These are phyloP conservation scores for Dendrocopos noguchii DNA, from an alignment of 2,113 vertebrate species.

Conservation along the genomic window DNA sequence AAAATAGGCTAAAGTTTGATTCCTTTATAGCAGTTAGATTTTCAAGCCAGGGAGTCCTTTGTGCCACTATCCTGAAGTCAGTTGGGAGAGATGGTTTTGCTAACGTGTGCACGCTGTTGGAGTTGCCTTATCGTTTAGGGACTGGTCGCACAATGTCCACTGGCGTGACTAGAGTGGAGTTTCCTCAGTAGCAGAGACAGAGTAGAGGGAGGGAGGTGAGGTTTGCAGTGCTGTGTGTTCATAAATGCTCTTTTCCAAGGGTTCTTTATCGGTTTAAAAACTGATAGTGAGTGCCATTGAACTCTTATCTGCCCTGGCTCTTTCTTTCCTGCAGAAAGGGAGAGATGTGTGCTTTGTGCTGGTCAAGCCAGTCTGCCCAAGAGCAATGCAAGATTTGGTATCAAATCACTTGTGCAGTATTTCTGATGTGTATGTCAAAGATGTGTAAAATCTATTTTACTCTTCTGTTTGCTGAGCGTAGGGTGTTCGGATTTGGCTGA, in stretches of 20 bases:
- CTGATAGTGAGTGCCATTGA: not conserved
- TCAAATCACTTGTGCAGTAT: conserved; percentile 28
- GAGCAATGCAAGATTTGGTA: not conserved
- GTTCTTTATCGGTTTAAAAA: not conserved
- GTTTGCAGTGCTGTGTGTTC: not conserved
- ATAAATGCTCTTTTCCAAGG: not conserved
- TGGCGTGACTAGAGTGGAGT: not conserved
- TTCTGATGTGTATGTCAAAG: not conserved
- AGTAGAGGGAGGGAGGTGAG: not conserved
- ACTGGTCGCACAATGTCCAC: not conserved
- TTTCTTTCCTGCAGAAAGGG: not conserved
- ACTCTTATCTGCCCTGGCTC: not conserved
- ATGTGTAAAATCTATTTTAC: conserved; percentile 36
- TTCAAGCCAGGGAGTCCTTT: not conserved
- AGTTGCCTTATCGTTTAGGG: not conserved
- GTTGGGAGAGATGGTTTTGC: not conserved
- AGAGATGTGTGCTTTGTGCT: not conserved
- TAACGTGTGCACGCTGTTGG: not conserved
- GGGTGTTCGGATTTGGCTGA: conserved; percentile 58
- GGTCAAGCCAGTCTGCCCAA: not conserved
- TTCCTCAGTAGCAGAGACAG: not conserved
- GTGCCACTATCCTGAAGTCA: not conserved
- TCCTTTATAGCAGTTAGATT: not conserved
- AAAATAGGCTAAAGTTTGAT: not conserved
- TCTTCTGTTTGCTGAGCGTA: conserved; percentile 1